Conservation (phyloP, 2,113 vertebrate genomes). For the Platichthys flesus region DNA sequence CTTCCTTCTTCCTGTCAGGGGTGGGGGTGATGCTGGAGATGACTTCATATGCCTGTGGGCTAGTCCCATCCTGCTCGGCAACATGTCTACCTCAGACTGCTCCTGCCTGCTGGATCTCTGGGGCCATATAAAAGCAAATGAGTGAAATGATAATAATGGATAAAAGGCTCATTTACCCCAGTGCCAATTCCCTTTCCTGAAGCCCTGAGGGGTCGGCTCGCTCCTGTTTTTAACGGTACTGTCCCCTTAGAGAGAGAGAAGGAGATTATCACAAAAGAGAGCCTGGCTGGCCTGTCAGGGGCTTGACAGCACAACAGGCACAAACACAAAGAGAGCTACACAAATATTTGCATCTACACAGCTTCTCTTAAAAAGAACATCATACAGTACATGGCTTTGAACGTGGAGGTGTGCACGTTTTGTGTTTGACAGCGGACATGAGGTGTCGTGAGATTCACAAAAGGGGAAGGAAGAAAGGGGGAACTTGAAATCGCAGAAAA, state of each 20-base stretch:
- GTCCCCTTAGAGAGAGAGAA: constrained; percentile 86
- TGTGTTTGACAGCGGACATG: constrained; percentile 15
- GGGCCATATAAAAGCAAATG: constrained; percentile 68
- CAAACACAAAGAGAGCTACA: constrained; percentile 62
- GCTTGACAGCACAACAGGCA: constrained; percentile 64
- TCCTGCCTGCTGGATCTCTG: constrained; percentile 68
- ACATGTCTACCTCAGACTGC: constrained; percentile 52
- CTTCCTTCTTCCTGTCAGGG: constrained; percentile 35
- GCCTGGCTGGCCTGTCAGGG: constrained; percentile 51
- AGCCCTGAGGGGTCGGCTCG: constrained; percentile 85
- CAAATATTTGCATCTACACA: constrained; percentile 57
- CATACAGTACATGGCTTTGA: constrained; percentile 16
- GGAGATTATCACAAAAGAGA: constrained; percentile 77
- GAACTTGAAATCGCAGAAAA: constrained; percentile 34
- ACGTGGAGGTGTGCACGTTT: constrained; percentile 7
- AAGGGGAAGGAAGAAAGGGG: constrained; percentile 28
- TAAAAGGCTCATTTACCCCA: constrained; percentile 87
- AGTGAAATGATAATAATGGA: constrained; percentile 72
- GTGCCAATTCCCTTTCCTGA: constrained; percentile 88
- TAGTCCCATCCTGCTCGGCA: constrained; percentile 46
- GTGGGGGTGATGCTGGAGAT: constrained; percentile 29
- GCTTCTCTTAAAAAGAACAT: constrained; percentile 35
- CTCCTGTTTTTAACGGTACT: constrained; percentile 87
- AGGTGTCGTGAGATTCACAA: constrained; percentile 32
- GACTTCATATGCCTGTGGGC: constrained; percentile 43